Evolutionary conservation across 2,113 vertebrate genomes (phyloP), one percentile per base, ranked within the genome.

Genomic region (Megalops atlanticus): DNA sequence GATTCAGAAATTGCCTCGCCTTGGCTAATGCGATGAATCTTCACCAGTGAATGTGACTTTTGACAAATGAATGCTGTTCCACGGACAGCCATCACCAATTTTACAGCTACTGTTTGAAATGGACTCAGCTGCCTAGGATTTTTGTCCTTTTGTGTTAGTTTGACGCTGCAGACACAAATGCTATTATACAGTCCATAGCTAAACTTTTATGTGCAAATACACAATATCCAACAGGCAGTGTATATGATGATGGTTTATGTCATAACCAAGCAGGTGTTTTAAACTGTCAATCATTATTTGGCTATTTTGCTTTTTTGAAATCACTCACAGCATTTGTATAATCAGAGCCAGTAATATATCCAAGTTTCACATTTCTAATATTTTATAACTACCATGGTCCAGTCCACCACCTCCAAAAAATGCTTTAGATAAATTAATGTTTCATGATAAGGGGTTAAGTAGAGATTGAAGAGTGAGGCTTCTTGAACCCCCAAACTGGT

Each of bases 61-160:
- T 89, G 88, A 91, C 86, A 91, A 91, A 90, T 89, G 84, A 88
- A 85, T 82, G 79, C 80, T 82, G 83, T 88, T 89, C 89, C 35
- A 80, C 84, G 78, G 85, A 83, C 81, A 84, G 88, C 85, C 87
- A 86, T 86, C 80, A 80, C 89, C 89, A 69, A 80, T 83, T 27
- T 15, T n/a, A 6, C 33, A 39, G 36, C 52, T 27, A 1, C 82
- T 79, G 72, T 79, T 64, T 40, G 43, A 84, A 84, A 78, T 40
- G 58, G 41, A 83, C 31, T 47, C 74, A 38, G 43, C 64, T 36
- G 74, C 80, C 21, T 18, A 76, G 78, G 64, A 78, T 27, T 82
- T 71, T 47, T 49, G 70, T 78, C 77, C 78, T 79, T 73, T 16
- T 27, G 39, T 52, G 69, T 76, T 69, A 36, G 80, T 36, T 21